Base-by-base conservation (phyloP, 2,888 invertebrate species). In the Scotopteryx bipunctaria region DNA sequence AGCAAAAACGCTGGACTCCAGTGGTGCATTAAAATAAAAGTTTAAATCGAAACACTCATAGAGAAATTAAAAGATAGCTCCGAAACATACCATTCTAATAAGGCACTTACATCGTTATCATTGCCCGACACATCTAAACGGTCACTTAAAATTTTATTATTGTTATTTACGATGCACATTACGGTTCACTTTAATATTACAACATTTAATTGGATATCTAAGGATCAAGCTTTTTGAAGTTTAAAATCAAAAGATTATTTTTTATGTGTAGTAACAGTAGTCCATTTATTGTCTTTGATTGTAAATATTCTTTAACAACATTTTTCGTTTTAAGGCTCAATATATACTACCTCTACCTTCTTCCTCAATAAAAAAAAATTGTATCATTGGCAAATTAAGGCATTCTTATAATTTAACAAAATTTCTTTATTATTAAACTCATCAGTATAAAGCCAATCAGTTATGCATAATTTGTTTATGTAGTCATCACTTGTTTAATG, bases 101-200 rank as follows among this genome's bases (percentile, higher is more conserved):
- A 63, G 61, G 61, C 61, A 67, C 64, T 59, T 59, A 52, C 51
- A 32, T 49, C 57, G 61, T 71, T 80, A 81, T 83, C 82, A 71
- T 66, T 67, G 61, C 59, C 50, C 47, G 54, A 66, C 63, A 67
- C 69, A 80, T 80, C 80, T 79, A 75, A 84, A 82, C 73, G 76
- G 74, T 71, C 71, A 71, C 68, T 81, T 43, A 61, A 69, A 62
- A 43, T 72, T 73, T 76, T 76, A 78, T 76, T 78, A 64, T 60
- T 61, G 65, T 71, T 71, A 77, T 79, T 78, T 78, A 79, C 60
- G 73, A 66, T 47, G 36, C 45, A 64, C 57, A 69, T 71, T 71
- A 73, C 61, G 59, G 53, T 56, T 66, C 55, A 63, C 63, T 63
- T 69, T 67, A 66, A 72, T 64, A 63, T 73, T 70, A 76, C 71